These are phyloP conservation scores for Phoxinus dragarum DNA, from an alignment of 2,797 vertebrate species.

Conservation along the genomic window DNA sequence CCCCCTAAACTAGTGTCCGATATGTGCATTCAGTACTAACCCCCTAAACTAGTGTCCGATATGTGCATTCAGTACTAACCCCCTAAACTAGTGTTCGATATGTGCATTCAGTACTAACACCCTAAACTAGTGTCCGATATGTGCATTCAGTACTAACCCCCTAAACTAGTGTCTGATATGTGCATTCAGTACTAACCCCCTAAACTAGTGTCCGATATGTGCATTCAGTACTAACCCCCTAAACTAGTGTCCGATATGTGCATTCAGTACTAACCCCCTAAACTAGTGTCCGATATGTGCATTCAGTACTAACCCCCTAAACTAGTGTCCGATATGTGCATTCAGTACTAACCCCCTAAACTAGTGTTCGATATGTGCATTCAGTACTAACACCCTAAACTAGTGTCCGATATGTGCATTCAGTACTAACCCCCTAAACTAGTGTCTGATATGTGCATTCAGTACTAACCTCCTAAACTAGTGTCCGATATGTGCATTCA, in stretches of 20 bases:
- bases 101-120: neutral
- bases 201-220: neutral
- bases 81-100: neutral
- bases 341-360: too few species aligned
- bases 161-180: neutral
- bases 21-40: neutral
- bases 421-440: too few species aligned
- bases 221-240: neutral
- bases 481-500: too few species aligned
- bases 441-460: too few species aligned
- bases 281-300: neutral
- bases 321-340: rapidly evolving
- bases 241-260: neutral
- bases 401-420: too few species aligned
- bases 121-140: neutral
- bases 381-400: too few species aligned
- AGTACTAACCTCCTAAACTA: too few species aligned
- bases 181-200: neutral
- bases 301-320: neutral
- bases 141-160: neutral
- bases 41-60: neutral
- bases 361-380: too few species aligned
- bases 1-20: neutral
- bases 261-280: neutral
- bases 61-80: neutral